A percentile compares a stretch with the other conserved stretches of the same genome.
These are phyloP conservation scores for Drosophila leontia DNA, from an alignment of 1,140 invertebrate species.

Conservation along the genomic window DNA sequence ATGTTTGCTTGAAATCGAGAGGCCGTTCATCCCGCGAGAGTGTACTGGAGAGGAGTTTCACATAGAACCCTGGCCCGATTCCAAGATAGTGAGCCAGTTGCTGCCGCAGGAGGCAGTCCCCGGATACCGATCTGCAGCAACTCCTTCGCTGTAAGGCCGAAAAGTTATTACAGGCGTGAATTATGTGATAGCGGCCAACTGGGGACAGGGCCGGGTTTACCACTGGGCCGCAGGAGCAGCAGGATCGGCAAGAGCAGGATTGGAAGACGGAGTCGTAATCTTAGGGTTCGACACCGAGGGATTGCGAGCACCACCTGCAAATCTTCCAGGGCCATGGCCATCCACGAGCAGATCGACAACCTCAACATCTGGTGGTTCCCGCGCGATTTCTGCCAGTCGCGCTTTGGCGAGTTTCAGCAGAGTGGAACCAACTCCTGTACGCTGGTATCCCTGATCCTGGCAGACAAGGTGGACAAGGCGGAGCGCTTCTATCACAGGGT, in stretches of 20 bases:
- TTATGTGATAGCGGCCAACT: constrained; percentile 61
- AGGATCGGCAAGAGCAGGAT: neutral
- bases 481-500: constrained; percentile 64
- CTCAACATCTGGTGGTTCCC: constrained; percentile 84
- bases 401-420: constrained; percentile 73
- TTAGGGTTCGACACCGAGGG: neutral
- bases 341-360: constrained; percentile 78
- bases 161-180: constrained; percentile 28
- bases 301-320: neutral
- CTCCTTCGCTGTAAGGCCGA: constrained; percentile 11
- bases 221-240: constrained; percentile 28
- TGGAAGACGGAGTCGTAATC: constrained; percentile 6
- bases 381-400: constrained; percentile 76
- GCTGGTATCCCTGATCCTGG: constrained; percentile 74
- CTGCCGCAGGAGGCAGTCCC: constrained; percentile 11
- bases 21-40: constrained; percentile 43
- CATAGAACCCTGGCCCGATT: constrained; percentile 1
- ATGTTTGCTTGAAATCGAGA: constrained; percentile 68
- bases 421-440: constrained; percentile 83
- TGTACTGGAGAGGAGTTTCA: constrained; percentile 58
- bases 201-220: constrained; percentile 39
- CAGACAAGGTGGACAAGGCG: constrained; percentile 75
- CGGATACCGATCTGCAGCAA: neutral
- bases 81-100: constrained; percentile 8
- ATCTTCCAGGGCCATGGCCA: constrained; percentile 58